Evolutionary conservation across 2,113 vertebrate species (phyloP), one percentile per base, ranked within the genome.

Genomic region (Shinisaurus crocodilurus): DNA sequence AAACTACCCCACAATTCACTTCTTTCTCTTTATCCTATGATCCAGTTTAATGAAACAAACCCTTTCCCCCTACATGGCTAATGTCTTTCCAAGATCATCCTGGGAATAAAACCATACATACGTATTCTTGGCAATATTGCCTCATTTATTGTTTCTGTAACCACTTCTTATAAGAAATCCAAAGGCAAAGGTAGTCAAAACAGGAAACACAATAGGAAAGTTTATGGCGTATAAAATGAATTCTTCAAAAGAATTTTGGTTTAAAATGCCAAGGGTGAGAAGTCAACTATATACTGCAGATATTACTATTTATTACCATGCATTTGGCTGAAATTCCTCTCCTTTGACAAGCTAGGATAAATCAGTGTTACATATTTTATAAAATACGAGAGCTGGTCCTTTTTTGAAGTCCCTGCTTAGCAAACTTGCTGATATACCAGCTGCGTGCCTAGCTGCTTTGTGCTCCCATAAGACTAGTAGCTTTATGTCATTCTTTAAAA

Each of bases 321-420:
- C 96, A 97, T 98, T 98, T 98, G 97, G 97, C 95, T 98, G 98
- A 98, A 98, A 98, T 98, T 98, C 97, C 98, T 98, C 97, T 98
- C 97, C 97, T 97, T 96, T 99, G 98, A 99, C 98, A 99, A 98
- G 97, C 96, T 97, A 97, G 97, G 97, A 97, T 98, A 99, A 99
- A 98, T 98, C 98, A n/a, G 98, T 96, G 96, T 95, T 97, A 97
- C 95, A 96, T 98, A 94, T 98, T 98, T 97, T 97, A 97, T 98
- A 98, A 98, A 98, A 98, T 97, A 98, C 96, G 98, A 98, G 97
- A 93, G 50, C 94, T 96, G 85, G 95, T 96, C 89, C 95, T 97
- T 95, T 95, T 95, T 97, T 95, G 92, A 97, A 97, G 96, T 96
- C 93, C 94, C 90, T 95, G 89, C 95, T 97, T 97, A 96, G 96